phyloP scores from a whole-genome alignment of 2,113 vertebrate species.

The Triplophysa tibetana region DNA sequence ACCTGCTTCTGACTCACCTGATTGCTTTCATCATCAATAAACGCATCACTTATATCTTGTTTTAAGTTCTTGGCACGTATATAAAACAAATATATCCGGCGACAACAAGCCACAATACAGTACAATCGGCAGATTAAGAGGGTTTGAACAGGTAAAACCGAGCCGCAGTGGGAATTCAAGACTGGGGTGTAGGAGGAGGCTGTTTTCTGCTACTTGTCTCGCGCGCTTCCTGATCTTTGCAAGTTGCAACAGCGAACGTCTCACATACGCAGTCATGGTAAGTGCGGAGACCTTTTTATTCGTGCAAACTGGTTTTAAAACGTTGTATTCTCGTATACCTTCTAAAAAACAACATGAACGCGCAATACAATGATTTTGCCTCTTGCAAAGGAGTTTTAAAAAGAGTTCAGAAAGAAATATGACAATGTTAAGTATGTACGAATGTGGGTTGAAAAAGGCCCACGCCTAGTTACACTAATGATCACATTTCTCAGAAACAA shows the following conservation, averaged over 20 bases:
- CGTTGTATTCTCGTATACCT: background rate
- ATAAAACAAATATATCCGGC: background rate
- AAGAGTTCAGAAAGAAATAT: no score
- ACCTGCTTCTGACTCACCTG: constrained; percentile 56
- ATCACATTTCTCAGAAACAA: no score
- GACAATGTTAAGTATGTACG: no score
- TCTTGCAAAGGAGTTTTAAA: no score
- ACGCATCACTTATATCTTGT: background rate
- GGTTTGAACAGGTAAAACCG: background rate
- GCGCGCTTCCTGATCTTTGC: background rate
- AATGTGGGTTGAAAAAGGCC: no score
- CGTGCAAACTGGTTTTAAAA: background rate
- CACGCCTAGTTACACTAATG: no score
- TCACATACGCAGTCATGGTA: constrained; percentile 33
- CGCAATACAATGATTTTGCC: no score
- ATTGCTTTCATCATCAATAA: background rate
- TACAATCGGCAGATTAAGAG: background rate
- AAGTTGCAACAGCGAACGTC: background rate
- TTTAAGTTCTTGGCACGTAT: background rate
- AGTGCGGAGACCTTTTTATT: constrained; percentile 14
- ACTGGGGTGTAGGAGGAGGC: background rate
- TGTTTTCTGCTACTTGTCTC: constrained; percentile 25
- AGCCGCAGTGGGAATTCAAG: background rate
- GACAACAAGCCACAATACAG: background rate
- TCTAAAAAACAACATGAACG: no score